Evolutionary conservation across 2,113 vertebrate species (phyloP).

Genomic region (Chaetodon trifascialis): DNA sequence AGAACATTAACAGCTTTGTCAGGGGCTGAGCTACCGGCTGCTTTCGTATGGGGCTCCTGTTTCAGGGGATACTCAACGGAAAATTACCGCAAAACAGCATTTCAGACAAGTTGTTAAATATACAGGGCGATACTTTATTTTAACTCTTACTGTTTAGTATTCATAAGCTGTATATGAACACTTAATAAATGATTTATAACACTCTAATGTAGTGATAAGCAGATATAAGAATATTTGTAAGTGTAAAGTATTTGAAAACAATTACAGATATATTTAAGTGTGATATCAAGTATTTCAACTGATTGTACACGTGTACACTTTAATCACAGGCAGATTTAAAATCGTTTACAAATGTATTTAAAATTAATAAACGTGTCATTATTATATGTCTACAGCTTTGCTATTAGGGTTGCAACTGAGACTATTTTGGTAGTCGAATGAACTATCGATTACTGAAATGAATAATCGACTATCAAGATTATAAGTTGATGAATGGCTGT

Average conservation of each 20-base stretch:
- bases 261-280: background rate
- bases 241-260: too few species aligned
- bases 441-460: too few species aligned
- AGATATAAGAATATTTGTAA: too few species aligned
- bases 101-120: conserved; percentile 24
- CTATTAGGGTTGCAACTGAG: too few species aligned
- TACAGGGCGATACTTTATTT: background rate
- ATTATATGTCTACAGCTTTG: too few species aligned
- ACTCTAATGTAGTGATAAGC: background rate
- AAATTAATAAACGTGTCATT: background rate
- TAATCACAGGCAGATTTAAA: background rate
- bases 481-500: too few species aligned
- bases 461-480: too few species aligned
- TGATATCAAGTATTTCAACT: background rate
- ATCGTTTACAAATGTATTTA: background rate
- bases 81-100: conserved; percentile 33
- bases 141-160: background rate
- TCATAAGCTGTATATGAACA: background rate
- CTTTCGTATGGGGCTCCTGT: conserved; percentile 35
- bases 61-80: conserved; percentile 31
- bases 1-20: conserved; percentile 86
- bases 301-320: background rate
- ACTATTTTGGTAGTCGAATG: too few species aligned
- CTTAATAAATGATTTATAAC: background rate
- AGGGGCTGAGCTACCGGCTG: conserved; percentile 66